Base-by-base conservation (phyloP, 1,140 invertebrate genomes). In the Teleopsis dalmanni region DNA sequence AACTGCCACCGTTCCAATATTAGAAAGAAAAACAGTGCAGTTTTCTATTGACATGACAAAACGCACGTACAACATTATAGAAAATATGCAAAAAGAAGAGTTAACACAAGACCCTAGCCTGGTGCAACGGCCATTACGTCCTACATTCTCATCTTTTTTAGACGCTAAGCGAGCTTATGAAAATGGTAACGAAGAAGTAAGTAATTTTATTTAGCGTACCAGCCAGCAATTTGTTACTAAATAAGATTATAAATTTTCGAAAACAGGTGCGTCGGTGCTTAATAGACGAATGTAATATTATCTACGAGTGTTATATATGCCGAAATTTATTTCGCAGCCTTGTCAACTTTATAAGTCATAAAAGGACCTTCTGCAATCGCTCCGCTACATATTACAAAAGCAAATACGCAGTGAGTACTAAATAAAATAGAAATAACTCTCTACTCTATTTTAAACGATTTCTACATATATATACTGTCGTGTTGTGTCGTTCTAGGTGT, bases 291-390 rank as follows among this genome's bases (percentile, higher is more conserved):
- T 91, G 87, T 75, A 84, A 88, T 63, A 65, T 91, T 35, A 79
- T 93, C 55, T 85, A 87, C 62, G 89, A 93, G 69, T 93, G 89
- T 67, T 83, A 83, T 67, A 78, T 87, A 22, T 93, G 89, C 65
- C 73, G 80, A n/a, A 89, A 82, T 64, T 75, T 93, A 57, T 91
- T 91, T 69, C 77, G 89, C 57, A 87, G 84, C 59, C 72, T 92
- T 48, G 79, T 81, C 1, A 91, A 91, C 72, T 88, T 91, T 59
- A 78, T 91, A 51, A 83, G 84, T 34, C 89, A 92, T 59, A 92
- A 92, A 70, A 73, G 87, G 46, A 75, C 81, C 27, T 91, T 87
- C 59, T 92, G 88, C 60, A 76, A 44, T 37, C 19, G 41, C 16
- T 31, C 31, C 18, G 67, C 53, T 52, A 18, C 72, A 36, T 67